Percentiles rank a stretch among this genome's conserved stretches.
Conservation (phyloP, 53 echinoderm and acorn worm genomes). For the Luidia sarsii region DNA sequence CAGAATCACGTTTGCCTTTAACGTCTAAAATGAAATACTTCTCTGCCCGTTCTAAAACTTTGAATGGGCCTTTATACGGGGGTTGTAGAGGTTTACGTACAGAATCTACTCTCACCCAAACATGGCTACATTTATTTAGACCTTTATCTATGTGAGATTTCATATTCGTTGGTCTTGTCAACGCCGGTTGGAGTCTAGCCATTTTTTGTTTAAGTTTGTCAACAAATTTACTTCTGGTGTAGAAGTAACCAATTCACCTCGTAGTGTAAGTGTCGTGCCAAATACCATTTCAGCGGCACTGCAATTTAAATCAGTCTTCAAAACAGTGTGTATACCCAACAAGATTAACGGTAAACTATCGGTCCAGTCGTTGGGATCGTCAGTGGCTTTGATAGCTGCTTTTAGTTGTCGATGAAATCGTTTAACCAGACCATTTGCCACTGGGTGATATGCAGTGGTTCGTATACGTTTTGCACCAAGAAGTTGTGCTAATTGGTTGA, state of each 20-base stretch:
- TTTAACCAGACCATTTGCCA: conserved; percentile 56
- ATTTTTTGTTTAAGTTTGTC: no score
- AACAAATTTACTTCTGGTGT: no score
- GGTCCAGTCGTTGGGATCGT: conserved; percentile 31
- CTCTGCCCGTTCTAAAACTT: no score
- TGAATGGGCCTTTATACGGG: no score
- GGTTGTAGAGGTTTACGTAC: no score
- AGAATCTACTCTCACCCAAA: background rate
- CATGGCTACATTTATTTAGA: no score
- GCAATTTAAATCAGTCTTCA: conserved; percentile 43
- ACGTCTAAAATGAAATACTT: no score
- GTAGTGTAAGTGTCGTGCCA: conserved; percentile 56
- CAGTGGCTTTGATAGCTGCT: conserved; percentile 52
- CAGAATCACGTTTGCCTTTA: no score
- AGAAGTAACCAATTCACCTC: no score
- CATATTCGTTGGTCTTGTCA: background rate
- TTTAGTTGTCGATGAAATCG: conserved; percentile 63
- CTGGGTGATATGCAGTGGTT: conserved; percentile 67
- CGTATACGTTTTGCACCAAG: conserved; percentile 50
- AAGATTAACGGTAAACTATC: conserved; percentile 42
- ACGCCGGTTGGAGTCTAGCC: conserved; percentile 12
- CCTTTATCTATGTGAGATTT: background rate
- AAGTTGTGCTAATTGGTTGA: conserved; percentile 14
- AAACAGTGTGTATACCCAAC: conserved; percentile 36
- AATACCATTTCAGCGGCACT: conserved; percentile 62